Base-by-base conservation (phyloP, 1,140 invertebrate species). In the Drosophila suzukii region DNA sequence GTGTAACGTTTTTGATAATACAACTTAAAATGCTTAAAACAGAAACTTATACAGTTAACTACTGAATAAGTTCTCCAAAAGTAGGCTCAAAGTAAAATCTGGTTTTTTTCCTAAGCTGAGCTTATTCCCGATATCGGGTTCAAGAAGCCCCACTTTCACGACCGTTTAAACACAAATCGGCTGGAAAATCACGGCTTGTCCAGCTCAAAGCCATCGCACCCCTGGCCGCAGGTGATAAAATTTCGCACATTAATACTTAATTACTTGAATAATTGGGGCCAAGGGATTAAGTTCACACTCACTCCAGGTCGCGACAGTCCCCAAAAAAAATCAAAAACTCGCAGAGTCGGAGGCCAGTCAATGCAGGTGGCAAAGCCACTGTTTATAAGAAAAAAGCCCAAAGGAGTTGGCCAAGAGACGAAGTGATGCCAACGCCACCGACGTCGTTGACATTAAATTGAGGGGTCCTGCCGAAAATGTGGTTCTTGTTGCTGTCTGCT, bases 241-340 rank as follows among this genome's bases (percentile, higher is more conserved):
- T 90, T 90, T 89, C 85, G 85, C 85, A 89, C 85, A 89, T 85
- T 90, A 81, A 89, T 81, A 89, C 81, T 89, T 89, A 89, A 89
- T 89, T 85, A 85, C 85, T 90, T 81, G 85, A 85, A 90, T 90
- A 89, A 89, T 89, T 89, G 85, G 85, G 75, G 78, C 86, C 78
- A 80, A 67, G 68, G 81, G 85, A 89, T 89, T 89, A 89, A 89
- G 73, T 89, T 89, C 85, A 68, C 85, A 75, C 73, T 78, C 83
- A 65, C 58, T 54, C 47, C 54, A 59, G 51, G 51, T 43, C 68
- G 66, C 53, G 63, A 59, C 51, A 61, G 54, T 54, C 17, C 43
- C 10, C 5, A n/a, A 13, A 15, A 50, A 47, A 54, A 71, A 71
- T 34, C 43, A 41, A 39, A 41, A 47, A 47, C 36, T n/a, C 43